Evolutionary conservation across 2,888 invertebrate species (phyloP), one percentile per base, ranked within the genome.

Genomic region (Lasioglossum leucozonium): DNA sequence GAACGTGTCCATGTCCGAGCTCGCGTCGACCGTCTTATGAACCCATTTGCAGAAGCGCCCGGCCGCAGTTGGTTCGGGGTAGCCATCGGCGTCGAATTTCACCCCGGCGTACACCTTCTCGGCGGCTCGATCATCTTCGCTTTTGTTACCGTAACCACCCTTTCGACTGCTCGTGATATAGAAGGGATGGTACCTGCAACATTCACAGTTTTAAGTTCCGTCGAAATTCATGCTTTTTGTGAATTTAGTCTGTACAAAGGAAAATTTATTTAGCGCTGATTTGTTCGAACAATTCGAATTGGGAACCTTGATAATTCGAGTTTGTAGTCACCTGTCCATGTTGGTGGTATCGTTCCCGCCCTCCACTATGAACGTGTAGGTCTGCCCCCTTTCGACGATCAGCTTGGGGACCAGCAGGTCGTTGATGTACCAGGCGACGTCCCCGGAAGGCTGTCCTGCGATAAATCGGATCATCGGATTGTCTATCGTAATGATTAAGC

Each of bases 351-450:
- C 97, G 89, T 97, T 97, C 13, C 98, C 98, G 62, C 98, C 98
- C 95, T 99, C 98, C 0, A 99, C 97, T 40, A 96, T 94, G 94
- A 99, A 99, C 51, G 97, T 97, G 95, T 99, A 98, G 0, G 97
- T 98, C 93, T 97, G 96, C 3, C 98, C 98, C 72, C 98, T 96
- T 94, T 98, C 98, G 85, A 99, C 97, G 77, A 97, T 97, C 47
- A 99, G 95, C 95, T 99, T 98, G 0, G 99, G 99, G 88, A 98
- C 98, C 34, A 99, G 96, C 88, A 97, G 96, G 92, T 98, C 98
- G 95, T 99, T 98, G 93, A 99, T 97, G 95, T 98, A 99, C 98
- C 98, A 99, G 30, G 98, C 98, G 87, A 98, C 98, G 81, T 98
- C 98, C 98, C 98, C 98, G 0, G 98, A 97, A 10, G 98, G 97